Percentiles rank a stretch among this genome's conserved stretches.
Conservation (phyloP, 2,888 invertebrate species). For the Drosophila lutescens region DNA sequence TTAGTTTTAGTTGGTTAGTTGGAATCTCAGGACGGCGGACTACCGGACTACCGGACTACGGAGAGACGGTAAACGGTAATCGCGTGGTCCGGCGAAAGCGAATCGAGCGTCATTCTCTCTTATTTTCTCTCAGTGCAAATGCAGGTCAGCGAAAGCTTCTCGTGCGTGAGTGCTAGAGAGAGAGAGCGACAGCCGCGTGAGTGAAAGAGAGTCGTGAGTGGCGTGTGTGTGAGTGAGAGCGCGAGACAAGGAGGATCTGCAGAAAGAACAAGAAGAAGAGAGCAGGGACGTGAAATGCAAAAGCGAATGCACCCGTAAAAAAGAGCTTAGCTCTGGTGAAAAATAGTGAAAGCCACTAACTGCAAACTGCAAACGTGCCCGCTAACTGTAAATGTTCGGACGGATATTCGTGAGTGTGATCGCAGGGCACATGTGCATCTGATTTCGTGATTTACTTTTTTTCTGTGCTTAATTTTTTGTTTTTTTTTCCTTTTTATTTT, state of each 20-base stretch:
- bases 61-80: constrained; percentile 20
- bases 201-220: background rate
- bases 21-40: constrained; percentile 39
- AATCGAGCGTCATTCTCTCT: background rate
- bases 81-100: constrained; percentile 15
- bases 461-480: constrained; percentile 39
- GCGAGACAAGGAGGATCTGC: constrained; percentile 15
- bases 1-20: constrained; percentile 53
- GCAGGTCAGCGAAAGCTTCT: constrained; percentile 4
- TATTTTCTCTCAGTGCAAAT: constrained; percentile 32
- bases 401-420: constrained; percentile 21
- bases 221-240: background rate
- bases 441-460: constrained; percentile 18
- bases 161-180: background rate
- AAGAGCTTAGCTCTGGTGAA: constrained; percentile 19
- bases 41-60: constrained; percentile 24
- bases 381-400: constrained; percentile 12
- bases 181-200: background rate
- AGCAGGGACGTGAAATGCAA: constrained; percentile 17
- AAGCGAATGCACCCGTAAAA: constrained; percentile 8
- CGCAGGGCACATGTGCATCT: constrained; percentile 29
- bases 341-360: constrained; percentile 6
- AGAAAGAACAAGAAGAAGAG: constrained; percentile 7
- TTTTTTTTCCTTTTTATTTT: constrained; percentile 45
- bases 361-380: no score